These are phyloP conservation scores for Amblyornis subalaris DNA, from an alignment of 2,113 vertebrate species.

Conservation along the genomic window DNA sequence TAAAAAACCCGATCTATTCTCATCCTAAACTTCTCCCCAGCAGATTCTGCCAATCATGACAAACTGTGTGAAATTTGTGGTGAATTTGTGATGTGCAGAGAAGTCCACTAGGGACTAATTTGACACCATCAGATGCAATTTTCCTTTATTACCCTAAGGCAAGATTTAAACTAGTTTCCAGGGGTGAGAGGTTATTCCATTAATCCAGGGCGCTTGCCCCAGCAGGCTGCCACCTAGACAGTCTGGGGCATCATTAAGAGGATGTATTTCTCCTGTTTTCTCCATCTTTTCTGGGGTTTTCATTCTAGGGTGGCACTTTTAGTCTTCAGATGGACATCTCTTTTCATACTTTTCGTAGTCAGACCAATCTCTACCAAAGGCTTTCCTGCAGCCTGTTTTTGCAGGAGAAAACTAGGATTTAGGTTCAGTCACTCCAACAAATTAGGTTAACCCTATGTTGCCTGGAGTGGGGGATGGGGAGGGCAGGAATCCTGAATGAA, in stretches of 20 bases:
- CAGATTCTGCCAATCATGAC: slow-evolving; percentile 40
- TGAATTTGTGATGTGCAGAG: slow-evolving; percentile 40
- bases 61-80: slow-evolving; percentile 9
- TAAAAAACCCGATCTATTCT: neutral
- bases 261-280: neutral
- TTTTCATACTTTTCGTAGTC: neutral
- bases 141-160: slow-evolving; percentile 57
- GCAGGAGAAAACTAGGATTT: neutral
- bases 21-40: neutral
- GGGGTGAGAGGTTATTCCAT: slow-evolving; percentile 58
- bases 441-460: neutral
- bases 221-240: slow-evolving; percentile 19
- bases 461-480: neutral
- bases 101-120: slow-evolving; percentile 60
- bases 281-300: neutral
- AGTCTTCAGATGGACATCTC: neutral
- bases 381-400: neutral
- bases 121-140: slow-evolving; percentile 61
- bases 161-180: slow-evolving; percentile 66
- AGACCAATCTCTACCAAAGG: neutral
- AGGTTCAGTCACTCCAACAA: neutral
- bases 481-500: neutral
- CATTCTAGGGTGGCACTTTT: neutral
- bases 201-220: neutral
- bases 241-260: neutral